Evolutionary conservation across 2,113 vertebrate species (phyloP).

Genomic region (Cettia cetti): DNA sequence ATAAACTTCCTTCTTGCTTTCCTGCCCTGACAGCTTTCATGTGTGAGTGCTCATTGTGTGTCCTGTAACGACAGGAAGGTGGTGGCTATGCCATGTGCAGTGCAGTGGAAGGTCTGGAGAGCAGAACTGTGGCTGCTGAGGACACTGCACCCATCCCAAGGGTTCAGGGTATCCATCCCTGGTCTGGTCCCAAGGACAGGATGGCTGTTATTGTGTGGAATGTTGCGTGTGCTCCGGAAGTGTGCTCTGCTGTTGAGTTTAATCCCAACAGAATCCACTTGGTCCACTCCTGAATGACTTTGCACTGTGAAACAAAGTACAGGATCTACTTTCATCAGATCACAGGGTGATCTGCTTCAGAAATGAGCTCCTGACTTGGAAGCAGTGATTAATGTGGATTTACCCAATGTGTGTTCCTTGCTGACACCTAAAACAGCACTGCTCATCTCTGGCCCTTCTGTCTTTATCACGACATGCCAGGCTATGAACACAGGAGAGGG

Average conservation of each 20-base stretch:
- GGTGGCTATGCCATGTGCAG: not conserved
- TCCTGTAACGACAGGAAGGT: too few species aligned
- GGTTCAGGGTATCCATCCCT: not conserved
- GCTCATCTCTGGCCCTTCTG: not conserved
- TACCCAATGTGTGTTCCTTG: not conserved
- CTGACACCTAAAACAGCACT: not conserved
- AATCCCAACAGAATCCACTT: not conserved
- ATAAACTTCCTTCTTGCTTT: too few species aligned
- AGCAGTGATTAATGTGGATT: not conserved
- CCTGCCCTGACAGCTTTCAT: too few species aligned
- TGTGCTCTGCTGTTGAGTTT: not conserved
- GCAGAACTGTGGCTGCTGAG: not conserved
- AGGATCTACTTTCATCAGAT: not conserved
- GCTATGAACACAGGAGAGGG: accelerated
- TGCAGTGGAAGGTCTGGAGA: not conserved
- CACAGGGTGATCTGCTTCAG: not conserved
- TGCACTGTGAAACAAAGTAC: not conserved
- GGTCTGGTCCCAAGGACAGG: not conserved
- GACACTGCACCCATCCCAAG: not conserved
- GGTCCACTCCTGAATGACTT: not conserved
- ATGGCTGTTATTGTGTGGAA: not conserved
- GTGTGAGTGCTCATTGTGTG: too few species aligned
- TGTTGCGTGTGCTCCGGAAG: not conserved
- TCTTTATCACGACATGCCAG: not conserved
- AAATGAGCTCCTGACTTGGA: not conserved